phyloP scores from a whole-genome alignment of 2,797 vertebrate species.

The Enteromius viviparus region DNA sequence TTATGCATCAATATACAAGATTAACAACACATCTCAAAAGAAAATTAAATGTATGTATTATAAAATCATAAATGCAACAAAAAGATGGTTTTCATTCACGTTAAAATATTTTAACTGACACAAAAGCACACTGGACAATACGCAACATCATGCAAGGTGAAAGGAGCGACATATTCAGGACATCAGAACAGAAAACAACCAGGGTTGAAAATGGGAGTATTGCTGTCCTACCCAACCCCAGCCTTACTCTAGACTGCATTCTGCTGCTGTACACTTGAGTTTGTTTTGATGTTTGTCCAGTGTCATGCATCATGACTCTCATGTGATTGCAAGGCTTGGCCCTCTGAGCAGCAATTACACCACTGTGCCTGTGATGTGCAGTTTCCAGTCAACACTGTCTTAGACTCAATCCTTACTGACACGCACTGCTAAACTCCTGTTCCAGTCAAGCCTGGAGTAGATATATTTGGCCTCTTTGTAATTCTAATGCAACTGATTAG shows the following conservation, averaged over 20 bases:
- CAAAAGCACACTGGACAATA: slow-evolving; percentile 33
- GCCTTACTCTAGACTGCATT: slow-evolving; percentile 24
- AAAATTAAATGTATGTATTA: not conserved
- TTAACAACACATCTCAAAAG: not conserved
- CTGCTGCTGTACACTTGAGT: slow-evolving; percentile 31
- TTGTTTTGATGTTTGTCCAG: slow-evolving; percentile 51
- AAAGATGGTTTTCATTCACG: slow-evolving; percentile 29
- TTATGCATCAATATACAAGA: not conserved
- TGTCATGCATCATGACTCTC: slow-evolving; percentile 73
- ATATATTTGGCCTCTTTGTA: slow-evolving; percentile 72
- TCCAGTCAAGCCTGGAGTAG: slow-evolving; percentile 62
- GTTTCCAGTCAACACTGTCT: slow-evolving; percentile 68
- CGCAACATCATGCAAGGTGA: slow-evolving; percentile 52
- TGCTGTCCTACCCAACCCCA: slow-evolving; percentile 37
- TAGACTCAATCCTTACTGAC: slow-evolving; percentile 61
- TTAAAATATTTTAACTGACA: slow-evolving; percentile 25
- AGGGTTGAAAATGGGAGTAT: slow-evolving; percentile 34
- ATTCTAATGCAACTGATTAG: slow-evolving; percentile 71
- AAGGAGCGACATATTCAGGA: slow-evolving; percentile 35
- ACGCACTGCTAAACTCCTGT: not conserved
- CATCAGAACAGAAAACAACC: slow-evolving; percentile 39
- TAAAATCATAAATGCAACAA: slow-evolving; percentile 20
- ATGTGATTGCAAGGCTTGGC: slow-evolving; percentile 76
- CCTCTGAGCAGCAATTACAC: slow-evolving; percentile 75
- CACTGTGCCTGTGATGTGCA: slow-evolving; percentile 75